phyloP scores from a whole-genome alignment of 30 jellyfish, hydroid and myxozoan genomes.

The Chrysaora quinquecirrha region DNA sequence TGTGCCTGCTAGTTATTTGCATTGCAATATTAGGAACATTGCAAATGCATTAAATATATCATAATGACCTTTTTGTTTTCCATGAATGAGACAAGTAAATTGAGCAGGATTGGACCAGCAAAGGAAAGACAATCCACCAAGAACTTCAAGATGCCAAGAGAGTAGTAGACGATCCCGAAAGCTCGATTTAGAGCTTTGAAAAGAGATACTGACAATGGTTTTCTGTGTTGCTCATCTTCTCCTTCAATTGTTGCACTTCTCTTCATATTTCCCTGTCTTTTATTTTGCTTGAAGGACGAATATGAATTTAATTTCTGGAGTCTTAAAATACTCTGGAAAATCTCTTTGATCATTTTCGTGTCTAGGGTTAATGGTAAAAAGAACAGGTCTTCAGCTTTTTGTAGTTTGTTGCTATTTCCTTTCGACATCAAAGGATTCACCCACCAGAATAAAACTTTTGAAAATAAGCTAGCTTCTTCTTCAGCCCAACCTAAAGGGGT shows the following conservation, averaged over 20 bases:
- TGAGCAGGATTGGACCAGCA: conserved; percentile 92
- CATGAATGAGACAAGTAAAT: conserved; percentile 74
- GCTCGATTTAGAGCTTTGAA: conserved; percentile 64
- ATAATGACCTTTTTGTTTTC: conserved; percentile 85
- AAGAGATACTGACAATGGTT: conserved; percentile 51
- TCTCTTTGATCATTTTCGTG: conserved; percentile 69
- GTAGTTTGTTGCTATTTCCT: conserved; percentile 64
- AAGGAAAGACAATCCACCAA: conserved; percentile 77
- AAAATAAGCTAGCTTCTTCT: conserved; percentile 54
- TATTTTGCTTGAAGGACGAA: conserved; percentile 11
- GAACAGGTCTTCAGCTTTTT: conserved; percentile 74
- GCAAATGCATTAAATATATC: too few relatives aligned
- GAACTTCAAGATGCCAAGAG: conserved; percentile 87
- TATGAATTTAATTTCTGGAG: conserved; percentile 41
- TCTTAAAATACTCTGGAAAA: conserved; percentile 64
- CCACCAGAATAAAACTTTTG: conserved; percentile 81
- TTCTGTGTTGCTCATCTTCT: conserved; percentile 26
- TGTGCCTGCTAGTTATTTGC: too few relatives aligned
- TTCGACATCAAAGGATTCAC: conserved; percentile 76
- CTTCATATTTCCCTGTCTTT: not conserved
- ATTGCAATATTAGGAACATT: too few relatives aligned
- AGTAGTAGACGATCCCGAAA: conserved; percentile 76
- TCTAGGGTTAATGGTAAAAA: conserved; percentile 70
- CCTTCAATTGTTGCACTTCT: conserved; percentile 42
- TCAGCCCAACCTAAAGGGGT: conserved; percentile 89